Conservation (phyloP, 2,888 invertebrate species). For the Limnephilus auricula region DNA sequence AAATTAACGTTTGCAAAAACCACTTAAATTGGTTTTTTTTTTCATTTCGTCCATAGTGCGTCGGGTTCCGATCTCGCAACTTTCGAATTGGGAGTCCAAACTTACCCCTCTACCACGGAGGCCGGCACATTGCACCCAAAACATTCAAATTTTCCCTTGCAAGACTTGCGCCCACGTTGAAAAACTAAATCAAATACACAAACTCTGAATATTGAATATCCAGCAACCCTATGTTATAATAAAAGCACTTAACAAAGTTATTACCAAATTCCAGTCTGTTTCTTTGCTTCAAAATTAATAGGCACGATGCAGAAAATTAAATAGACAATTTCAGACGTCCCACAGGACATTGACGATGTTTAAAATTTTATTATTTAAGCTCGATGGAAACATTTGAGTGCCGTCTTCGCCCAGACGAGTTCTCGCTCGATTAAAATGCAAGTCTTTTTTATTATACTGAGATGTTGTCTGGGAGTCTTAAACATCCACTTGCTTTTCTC, state of each 20-base stretch:
- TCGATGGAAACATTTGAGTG: slow-evolving; percentile 12
- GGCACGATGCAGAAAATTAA: slow-evolving; percentile 40
- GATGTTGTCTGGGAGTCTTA: slow-evolving; percentile 39
- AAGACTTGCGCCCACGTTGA: background rate
- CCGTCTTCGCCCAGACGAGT: slow-evolving; percentile 11
- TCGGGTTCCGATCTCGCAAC: too few relatives aligned
- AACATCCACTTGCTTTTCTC: slow-evolving; percentile 14
- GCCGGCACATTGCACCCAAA: too few relatives aligned
- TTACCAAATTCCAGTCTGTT: background rate
- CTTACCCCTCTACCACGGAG: too few relatives aligned
- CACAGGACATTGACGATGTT: background rate
- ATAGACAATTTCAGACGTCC: background rate
- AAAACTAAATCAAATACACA: background rate
- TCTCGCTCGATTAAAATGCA: slow-evolving; percentile 34
- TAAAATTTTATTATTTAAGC: slow-evolving; percentile 41
- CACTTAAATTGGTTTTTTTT: too few relatives aligned
- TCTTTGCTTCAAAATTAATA: background rate
- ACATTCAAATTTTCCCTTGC: too few relatives aligned
- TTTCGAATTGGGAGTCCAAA: too few relatives aligned
- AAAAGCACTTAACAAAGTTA: background rate
- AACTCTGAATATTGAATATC: background rate
- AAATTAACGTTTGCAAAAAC: too few relatives aligned
- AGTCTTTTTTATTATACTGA: slow-evolving; percentile 31
- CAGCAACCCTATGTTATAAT: background rate
- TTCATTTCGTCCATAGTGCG: too few relatives aligned